Conservation (phyloP, 2,888 invertebrate species). For the Bugula neritina region DNA sequence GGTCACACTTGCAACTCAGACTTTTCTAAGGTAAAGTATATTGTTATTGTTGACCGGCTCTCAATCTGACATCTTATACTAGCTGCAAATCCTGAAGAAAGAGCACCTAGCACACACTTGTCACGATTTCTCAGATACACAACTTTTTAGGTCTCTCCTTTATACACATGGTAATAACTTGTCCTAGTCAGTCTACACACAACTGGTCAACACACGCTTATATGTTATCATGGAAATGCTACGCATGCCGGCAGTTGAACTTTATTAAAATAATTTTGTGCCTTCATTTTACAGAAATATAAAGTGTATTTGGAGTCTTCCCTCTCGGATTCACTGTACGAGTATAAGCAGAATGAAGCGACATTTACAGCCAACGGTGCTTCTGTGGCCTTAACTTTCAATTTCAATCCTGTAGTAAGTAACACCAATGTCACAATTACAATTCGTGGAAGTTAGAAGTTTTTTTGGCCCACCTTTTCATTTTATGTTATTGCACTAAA, state of each 20-base stretch:
- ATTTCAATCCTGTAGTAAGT: conserved; percentile 3
- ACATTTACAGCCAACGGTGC: background rate
- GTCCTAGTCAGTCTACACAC: no score
- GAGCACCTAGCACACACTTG: background rate
- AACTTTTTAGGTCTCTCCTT: no score
- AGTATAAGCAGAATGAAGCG: background rate
- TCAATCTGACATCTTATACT: background rate
- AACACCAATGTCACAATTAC: no score
- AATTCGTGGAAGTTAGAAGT: no score
- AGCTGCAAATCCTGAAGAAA: background rate
- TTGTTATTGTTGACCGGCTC: background rate
- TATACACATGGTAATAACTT: no score
- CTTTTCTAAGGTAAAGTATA: background rate
- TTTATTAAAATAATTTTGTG: no score
- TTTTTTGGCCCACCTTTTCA: no score
- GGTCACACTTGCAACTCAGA: background rate
- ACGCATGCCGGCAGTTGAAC: no score
- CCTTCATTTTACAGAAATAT: conserved; percentile 21
- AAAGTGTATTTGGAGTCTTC: conserved; percentile 18
- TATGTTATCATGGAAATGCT: no score
- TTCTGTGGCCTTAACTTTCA: background rate
- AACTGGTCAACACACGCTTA: no score
- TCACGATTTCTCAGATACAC: no score
- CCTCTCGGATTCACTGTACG: background rate
- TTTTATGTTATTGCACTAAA: no score